These are phyloP conservation scores for Ectemnius lituratus DNA, from an alignment of 2,888 invertebrate genomes.

Conservation along the genomic window DNA sequence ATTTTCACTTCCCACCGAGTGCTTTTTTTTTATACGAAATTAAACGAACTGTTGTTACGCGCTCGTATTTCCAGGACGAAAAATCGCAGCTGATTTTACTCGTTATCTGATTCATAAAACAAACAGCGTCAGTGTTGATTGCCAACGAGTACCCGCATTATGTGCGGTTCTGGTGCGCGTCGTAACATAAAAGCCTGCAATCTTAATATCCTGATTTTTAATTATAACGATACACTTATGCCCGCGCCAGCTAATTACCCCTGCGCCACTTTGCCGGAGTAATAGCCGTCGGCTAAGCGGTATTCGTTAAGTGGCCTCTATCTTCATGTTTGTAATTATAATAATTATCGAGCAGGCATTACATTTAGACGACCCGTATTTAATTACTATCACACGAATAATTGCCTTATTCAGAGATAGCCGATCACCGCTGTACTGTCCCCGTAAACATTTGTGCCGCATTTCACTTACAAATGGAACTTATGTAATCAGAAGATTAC, in stretches of 20 bases:
- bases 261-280: slow-evolving; percentile 27
- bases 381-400: too few species aligned
- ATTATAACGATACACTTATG: slow-evolving; percentile 69
- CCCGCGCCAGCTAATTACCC: slow-evolving; percentile 66
- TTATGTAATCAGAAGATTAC: too few species aligned
- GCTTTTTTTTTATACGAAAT: not conserved
- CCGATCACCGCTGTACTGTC: too few species aligned
- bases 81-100: not conserved
- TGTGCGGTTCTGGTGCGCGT: slow-evolving; percentile 22
- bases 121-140: not conserved
- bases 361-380: too few species aligned
- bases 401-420: too few species aligned
- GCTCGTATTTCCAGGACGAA: not conserved
- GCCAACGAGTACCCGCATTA: slow-evolving; percentile 7
- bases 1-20: not conserved
- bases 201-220: slow-evolving; percentile 69
- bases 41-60: not conserved
- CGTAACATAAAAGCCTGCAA: slow-evolving; percentile 60
- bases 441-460: too few species aligned
- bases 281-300: not conserved
- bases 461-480: too few species aligned
- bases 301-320: too few species aligned
- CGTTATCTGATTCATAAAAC: not conserved
- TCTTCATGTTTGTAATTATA: too few species aligned
- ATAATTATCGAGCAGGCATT: too few species aligned